Base-by-base conservation (phyloP, 2,888 invertebrate genomes). In the Notocelia uddmanniana region DNA sequence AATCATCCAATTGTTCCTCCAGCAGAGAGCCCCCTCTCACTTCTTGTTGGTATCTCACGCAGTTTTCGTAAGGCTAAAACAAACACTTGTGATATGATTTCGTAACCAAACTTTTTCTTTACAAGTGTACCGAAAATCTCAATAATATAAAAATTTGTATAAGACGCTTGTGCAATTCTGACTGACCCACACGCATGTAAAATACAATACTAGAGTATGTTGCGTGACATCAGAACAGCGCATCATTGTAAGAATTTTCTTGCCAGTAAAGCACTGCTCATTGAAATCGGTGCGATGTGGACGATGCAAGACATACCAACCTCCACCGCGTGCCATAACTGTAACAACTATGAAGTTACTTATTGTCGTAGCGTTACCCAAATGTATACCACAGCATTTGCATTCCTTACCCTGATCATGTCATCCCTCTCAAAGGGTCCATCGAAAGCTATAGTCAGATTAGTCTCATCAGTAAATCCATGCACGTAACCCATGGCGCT, bases 401-500 rank as follows among this genome's bases (percentile, higher is more conserved):
- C 3, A 19, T 19, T 3, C 13, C 73, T 75, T 64, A 80, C 80
- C 69, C 78, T 74, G 13, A 80, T 76, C 18, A 78, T 55, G 23
- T 73, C 57, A 66, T 80, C 80, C 1, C 73, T 37, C 19, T 70
- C 68, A 19, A 57, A 60, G 1, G 80, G 78, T 5, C 57, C 72
- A 59, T 78, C 78, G 34, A 78, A 74, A 5, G 68, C 21, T 15
- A 77, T 55, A 23, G 63, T 70, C 2, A 73, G 63, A 37, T 73
- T 62, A 13, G 73, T 69, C n/a, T 54, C 73, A n/a, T 74, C 75
- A 11, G 67, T 69, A 52, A 79, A 64, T 26, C 95, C 95, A 68
- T 94, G 89, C 48, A 92, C 87, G 76, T 95, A 95, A 1, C 94
- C 92, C 70, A 87, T 88, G 74, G 94, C 94, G 77, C 95, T 95